Base-by-base conservation (phyloP, 2,888 invertebrate species). In the Chrysina gloriosa region DNA sequence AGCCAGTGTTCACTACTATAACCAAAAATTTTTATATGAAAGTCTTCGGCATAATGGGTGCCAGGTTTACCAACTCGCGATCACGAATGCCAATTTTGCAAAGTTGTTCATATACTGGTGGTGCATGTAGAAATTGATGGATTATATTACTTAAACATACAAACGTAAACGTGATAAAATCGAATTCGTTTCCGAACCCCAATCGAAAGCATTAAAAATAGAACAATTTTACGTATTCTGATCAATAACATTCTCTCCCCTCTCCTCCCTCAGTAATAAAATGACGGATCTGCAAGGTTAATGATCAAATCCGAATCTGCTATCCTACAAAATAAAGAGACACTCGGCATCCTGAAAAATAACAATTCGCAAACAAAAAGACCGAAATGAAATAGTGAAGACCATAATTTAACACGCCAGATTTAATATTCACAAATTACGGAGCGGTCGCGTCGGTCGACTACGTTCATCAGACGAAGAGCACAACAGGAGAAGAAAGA, bases 381-480 rank as follows among this genome's bases (percentile, higher is more conserved):
- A 29, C 16, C 50, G 14, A 58, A 58, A 58, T 58, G 58, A 58
- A 58, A 58, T 39, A 27, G 58, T 7, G 58, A 42, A 58, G 25
- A 39, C 58, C 58, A 58, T 58, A 58, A 58, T 58, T 58, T 42
- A 58, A 39, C 58, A 42, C 39, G 58, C 39, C 58, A 58, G 58
- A 58, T 58, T 58, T 58, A 58, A 58, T 58, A 58, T 58, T 58
- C 58, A 58, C 58, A 58, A 58, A 58, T 58, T 58, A 42, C 58
- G 42, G 25, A 39, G 39, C 25, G 39, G 25, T 14, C 58, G 42
- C 58, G 42, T 58, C 29, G 52, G 52, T 29, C 27, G 14, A 19
- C n/a, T 42, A 14, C 42, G 25, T 6, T 9, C 11, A 42, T 6
- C n/a, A 16, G 42, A 39, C 25, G 25, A 16, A 39, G 6, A 42